A percentile compares a stretch with the other conserved stretches of the same genome.
phyloP scores from a whole-genome alignment of 2,797 vertebrate genomes.

The Chelon auratus region DNA sequence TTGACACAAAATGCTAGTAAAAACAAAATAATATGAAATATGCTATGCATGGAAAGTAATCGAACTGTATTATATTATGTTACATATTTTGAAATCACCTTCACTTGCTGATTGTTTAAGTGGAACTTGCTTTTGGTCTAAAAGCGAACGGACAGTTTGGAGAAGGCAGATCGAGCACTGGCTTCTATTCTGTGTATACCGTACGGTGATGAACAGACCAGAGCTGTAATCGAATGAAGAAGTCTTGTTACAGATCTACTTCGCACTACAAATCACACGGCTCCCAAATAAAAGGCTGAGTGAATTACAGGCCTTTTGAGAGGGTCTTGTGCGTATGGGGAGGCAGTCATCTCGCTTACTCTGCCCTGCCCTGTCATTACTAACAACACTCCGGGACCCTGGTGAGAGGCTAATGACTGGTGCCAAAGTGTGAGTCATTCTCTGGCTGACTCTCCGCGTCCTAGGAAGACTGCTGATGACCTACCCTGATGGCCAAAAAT shows the following conservation, averaged over 20 bases:
- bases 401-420: conserved; percentile 69
- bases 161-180: neutral
- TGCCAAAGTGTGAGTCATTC: conserved; percentile 63
- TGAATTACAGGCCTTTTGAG: conserved; percentile 65
- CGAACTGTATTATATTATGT: no score
- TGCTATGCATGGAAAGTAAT: no score
- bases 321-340: conserved; percentile 19
- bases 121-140: no score
- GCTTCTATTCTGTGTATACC: neutral
- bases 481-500: conserved; percentile 23
- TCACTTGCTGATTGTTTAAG: no score
- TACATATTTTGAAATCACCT: no score
- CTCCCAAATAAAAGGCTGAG: conserved; percentile 52
- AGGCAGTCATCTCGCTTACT: conserved; percentile 34
- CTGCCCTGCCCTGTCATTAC: conserved; percentile 66
- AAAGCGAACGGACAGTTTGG: no score
- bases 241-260: conserved; percentile 25
- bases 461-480: conserved; percentile 38
- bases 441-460: conserved; percentile 46
- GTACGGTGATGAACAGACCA: neutral
- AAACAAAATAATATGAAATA: no score
- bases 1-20: no score
- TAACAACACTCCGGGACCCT: conserved; percentile 44
- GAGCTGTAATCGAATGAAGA: no score
- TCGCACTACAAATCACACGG: conserved; percentile 52